Conservation (phyloP, 2,888 invertebrate genomes). For the Psylliodes chrysocephalus region DNA sequence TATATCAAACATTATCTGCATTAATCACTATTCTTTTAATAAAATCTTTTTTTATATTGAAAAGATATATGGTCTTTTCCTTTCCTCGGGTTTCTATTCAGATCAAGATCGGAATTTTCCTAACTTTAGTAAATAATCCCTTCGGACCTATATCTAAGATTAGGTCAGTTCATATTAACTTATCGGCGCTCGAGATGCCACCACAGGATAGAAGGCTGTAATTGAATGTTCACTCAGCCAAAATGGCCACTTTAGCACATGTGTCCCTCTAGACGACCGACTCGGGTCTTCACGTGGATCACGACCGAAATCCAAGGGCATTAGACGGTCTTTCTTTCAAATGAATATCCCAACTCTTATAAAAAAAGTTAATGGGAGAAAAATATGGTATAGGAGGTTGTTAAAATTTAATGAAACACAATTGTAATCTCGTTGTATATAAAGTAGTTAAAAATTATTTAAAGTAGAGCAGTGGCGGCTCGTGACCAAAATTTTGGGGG, state of each 20-base stretch:
- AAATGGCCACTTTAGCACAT: conserved; percentile 30
- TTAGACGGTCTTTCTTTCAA: background rate
- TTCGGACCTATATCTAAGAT: conserved; percentile 27
- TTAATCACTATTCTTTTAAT: no score
- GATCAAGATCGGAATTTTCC: conserved; percentile 19
- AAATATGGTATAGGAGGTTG: no score
- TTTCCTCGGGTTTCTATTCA: conserved; percentile 19
- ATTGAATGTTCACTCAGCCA: conserved; percentile 35
- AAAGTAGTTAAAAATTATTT: no score
- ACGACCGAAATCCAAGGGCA: conserved; percentile 2
- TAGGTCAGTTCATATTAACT: conserved; percentile 38
- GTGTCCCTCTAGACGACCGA: conserved; percentile 17
- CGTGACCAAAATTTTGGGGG: no score
- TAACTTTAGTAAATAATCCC: conserved; percentile 29
- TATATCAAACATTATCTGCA: no score
- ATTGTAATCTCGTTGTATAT: no score
- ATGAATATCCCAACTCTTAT: no score
- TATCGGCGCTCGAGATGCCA: conserved; percentile 30
- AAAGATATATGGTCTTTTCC: background rate
- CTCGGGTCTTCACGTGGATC: background rate
- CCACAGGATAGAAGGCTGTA: conserved; percentile 27
- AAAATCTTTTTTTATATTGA: no score
- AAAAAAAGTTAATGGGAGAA: no score
- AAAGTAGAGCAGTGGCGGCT: no score
- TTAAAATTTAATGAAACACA: no score